A percentile compares a stretch with the other conserved stretches of the same genome.
phyloP scores from a whole-genome alignment of 2,113 vertebrate species.

The Saiga tatarica region DNA sequence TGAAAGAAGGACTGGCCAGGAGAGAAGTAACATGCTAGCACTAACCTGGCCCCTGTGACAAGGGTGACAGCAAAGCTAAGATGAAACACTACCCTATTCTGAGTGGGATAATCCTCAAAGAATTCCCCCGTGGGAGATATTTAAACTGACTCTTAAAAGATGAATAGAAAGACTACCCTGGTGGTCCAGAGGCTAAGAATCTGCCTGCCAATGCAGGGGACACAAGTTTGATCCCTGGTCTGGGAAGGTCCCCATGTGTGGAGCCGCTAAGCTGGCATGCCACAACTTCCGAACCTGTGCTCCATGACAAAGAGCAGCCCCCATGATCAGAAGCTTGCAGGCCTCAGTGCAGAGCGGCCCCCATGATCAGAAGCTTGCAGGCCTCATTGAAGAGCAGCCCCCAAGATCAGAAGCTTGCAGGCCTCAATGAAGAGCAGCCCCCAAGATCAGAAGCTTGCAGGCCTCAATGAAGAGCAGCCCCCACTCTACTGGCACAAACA shows the following conservation, averaged over 20 bases:
- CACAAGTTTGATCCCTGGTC: rapidly evolving
- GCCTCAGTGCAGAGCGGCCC: not conserved
- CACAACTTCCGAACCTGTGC: not conserved
- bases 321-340: not conserved
- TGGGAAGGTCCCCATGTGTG: not conserved
- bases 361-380: too few relatives aligned
- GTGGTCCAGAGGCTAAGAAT: not conserved
- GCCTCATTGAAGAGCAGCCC: not conserved
- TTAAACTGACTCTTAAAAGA: not conserved
- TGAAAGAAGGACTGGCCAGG: not conserved
- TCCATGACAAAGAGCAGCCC: not conserved
- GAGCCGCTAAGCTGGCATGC: not conserved
- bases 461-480: not conserved
- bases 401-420: not conserved
- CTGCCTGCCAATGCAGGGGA: not conserved
- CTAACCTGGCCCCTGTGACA: not conserved
- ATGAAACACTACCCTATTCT: not conserved
- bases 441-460: too few relatives aligned
- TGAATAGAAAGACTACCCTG: not conserved
- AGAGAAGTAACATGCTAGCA: not conserved
- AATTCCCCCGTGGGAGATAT: not conserved
- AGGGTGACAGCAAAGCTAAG: not conserved
- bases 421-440: not conserved
- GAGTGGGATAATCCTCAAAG: not conserved
- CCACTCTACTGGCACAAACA: not conserved